Evolutionary conservation across 53 echinoderm and acorn worm species (phyloP).

Genomic region (Stichopus horrens): DNA sequence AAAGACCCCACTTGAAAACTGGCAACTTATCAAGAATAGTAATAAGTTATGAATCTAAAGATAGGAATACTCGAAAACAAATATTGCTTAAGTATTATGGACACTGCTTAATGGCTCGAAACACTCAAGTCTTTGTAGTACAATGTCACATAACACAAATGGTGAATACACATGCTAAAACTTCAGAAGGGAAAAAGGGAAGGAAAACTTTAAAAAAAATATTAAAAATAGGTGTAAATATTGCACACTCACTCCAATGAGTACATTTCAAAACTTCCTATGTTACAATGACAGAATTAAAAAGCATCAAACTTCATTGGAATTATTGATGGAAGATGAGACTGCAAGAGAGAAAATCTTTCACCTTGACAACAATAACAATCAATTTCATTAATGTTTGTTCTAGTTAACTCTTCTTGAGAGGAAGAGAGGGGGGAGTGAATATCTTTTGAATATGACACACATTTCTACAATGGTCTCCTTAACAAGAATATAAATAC

Average conservation of each 20-base stretch:
- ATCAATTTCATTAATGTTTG: no score
- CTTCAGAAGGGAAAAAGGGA: not conserved
- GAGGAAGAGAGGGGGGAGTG: no score
- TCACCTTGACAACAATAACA: no score
- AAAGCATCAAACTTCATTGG: no score
- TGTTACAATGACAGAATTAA: not conserved
- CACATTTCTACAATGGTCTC: no score
- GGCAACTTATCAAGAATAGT: not conserved
- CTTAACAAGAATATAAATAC: no score
- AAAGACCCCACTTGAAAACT: not conserved
- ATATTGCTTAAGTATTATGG: not conserved
- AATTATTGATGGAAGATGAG: no score
- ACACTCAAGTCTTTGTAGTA: not conserved
- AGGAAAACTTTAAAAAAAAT: not conserved
- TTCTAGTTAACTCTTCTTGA: no score
- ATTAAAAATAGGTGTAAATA: not conserved
- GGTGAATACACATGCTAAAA: not conserved
- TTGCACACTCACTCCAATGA: constrained; percentile 1
- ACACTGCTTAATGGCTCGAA: not conserved
- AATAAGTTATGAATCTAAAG: not conserved
- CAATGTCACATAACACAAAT: not conserved
- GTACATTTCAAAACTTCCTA: not conserved
- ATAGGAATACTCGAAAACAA: not conserved
- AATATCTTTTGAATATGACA: no score
- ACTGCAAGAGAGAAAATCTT: no score